A percentile compares a stretch with the other conserved stretches of the same genome.
Evolutionary conservation across 2,888 invertebrate genomes (phyloP).

Genomic region (Busseola fusca): DNA sequence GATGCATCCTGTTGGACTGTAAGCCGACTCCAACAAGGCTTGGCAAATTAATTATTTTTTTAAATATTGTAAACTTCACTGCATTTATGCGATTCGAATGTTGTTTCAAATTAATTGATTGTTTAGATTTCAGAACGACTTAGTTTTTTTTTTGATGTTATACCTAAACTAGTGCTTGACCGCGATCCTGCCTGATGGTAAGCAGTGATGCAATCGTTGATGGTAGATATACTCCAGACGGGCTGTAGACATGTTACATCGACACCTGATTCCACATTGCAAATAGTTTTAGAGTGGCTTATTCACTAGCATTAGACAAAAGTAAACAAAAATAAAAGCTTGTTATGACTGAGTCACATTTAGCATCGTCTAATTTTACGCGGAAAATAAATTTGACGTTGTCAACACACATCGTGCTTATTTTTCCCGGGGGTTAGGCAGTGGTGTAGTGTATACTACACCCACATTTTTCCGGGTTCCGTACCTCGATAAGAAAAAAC

Average conservation of each 20-base stretch:
- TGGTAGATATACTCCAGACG: constrained; percentile 3
- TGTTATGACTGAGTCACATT: not conserved
- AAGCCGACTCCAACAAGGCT: not conserved
- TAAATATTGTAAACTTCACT: not conserved
- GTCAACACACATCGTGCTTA: not conserved
- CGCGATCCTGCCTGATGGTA: too few species aligned
- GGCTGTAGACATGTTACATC: constrained; percentile 1
- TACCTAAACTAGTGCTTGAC: too few species aligned
- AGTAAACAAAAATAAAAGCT: not conserved
- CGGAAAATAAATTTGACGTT: not conserved
- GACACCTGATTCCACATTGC: not conserved
- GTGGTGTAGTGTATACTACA: not conserved
- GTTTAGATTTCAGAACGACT: constrained; percentile 2
- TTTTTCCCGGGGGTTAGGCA: not conserved
- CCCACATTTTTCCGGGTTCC: too few species aligned
- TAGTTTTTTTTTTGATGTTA: too few species aligned
- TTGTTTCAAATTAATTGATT: constrained; percentile 7
- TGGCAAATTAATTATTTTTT: not conserved
- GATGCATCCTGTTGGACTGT: not conserved
- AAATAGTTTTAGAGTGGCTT: not conserved
- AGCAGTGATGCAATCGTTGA: too few species aligned
- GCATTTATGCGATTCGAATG: not conserved
- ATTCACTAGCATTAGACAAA: not conserved
- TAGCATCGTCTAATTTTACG: not conserved
- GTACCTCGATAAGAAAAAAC: too few species aligned